Conservation (phyloP, 2,888 invertebrate genomes). For the Tineola bisselliella region DNA sequence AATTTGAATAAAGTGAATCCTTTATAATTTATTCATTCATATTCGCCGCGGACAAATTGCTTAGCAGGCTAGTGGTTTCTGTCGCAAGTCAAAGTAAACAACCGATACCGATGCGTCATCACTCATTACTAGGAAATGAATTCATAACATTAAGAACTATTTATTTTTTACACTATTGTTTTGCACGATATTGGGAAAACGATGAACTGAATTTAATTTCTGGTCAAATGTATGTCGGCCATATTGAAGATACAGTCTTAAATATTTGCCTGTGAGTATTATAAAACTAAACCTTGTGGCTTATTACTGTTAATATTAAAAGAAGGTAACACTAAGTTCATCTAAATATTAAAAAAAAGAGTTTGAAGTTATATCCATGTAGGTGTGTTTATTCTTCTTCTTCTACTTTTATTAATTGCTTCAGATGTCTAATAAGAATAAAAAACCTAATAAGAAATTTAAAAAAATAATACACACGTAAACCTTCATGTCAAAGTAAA, state of each 20-base stretch:
- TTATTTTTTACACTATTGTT: not conserved
- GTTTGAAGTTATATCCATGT: no score
- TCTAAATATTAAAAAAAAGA: no score
- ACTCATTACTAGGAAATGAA: slow-evolving; percentile 2
- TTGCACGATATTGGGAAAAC: not conserved
- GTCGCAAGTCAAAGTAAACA: not conserved
- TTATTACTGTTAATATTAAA: no score
- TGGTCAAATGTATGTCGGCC: not conserved
- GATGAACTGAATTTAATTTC: not conserved
- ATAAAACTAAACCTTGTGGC: no score
- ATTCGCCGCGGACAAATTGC: not conserved
- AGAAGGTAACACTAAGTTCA: no score
- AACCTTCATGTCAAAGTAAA: no score
- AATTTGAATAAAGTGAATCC: not conserved
- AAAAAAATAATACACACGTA: no score
- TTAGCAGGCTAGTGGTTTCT: not conserved
- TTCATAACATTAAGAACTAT: not conserved
- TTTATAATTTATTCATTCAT: not conserved
- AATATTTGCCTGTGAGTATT: not conserved
- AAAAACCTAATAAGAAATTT: no score
- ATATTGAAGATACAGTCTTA: not conserved
- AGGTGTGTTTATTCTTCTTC: no score
- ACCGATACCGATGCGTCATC: not conserved
- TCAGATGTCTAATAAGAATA: no score
- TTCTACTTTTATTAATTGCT: no score